phyloP scores from a whole-genome alignment of 2,113 vertebrate species.

The Ifrita kowaldi region DNA sequence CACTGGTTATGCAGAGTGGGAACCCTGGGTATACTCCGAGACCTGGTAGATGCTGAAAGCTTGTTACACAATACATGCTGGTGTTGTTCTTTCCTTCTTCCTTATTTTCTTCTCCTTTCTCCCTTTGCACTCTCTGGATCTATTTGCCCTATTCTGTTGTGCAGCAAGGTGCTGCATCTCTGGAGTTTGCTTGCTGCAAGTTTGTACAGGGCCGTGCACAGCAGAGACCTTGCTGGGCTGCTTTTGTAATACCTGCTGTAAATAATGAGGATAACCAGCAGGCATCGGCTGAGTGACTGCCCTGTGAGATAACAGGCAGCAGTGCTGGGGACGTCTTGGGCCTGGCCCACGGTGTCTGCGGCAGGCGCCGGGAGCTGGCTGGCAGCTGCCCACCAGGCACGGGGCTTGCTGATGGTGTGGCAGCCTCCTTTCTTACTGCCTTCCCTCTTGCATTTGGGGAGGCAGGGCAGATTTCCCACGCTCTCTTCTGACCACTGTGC shows the following conservation, averaged over 20 bases:
- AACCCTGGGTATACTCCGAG: neutral
- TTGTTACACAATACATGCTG: neutral
- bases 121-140: neutral
- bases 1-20: neutral
- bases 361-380: neutral
- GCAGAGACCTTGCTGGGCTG: neutral
- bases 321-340: rapidly evolving
- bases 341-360: rapidly evolving
- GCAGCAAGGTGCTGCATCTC: neutral
- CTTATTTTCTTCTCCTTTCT: neutral
- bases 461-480: neutral
- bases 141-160: neutral
- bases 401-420: neutral
- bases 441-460: neutral
- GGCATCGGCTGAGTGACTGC: neutral
- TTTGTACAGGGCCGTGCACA: neutral
- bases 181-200: neutral
- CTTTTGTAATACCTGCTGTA: neutral
- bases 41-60: neutral
- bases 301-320: neutral
- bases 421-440: neutral
- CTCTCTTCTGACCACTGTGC: neutral
- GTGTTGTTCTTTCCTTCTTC: neutral
- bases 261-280: neutral
- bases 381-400: neutral